A percentile compares a stretch with the other conserved stretches of the same genome.
Evolutionary conservation across 2,113 vertebrate genomes (phyloP).

Genomic region (Leptobrachium ailaonicum): DNA sequence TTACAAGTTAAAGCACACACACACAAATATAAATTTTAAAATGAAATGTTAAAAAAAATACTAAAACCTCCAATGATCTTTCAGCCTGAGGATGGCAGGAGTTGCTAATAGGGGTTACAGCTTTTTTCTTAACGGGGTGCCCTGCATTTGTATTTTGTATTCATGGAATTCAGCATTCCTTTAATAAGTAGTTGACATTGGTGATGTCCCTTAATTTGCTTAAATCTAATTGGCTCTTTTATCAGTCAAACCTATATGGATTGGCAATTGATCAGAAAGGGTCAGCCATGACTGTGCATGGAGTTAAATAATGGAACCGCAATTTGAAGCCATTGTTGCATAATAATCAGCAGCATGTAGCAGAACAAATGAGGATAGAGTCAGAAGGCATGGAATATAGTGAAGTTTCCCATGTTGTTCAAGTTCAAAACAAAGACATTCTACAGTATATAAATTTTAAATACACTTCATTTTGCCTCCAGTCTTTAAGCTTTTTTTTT

Average conservation of each 20-base stretch:
- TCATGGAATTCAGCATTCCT: slow-evolving; percentile 72
- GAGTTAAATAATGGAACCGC: slow-evolving; percentile 78
- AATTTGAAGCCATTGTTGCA: slow-evolving; percentile 68
- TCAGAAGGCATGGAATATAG: slow-evolving; percentile 70
- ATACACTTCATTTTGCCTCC: slow-evolving; percentile 92
- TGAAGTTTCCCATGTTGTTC: slow-evolving; percentile 84
- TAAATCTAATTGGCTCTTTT: slow-evolving; percentile 86
- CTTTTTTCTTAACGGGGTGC: slow-evolving; percentile 72
- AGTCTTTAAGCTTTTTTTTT: slow-evolving; percentile 90
- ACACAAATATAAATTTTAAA: no score
- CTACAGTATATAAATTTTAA: slow-evolving; percentile 99
- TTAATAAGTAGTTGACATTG: slow-evolving; percentile 82
- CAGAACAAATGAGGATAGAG: slow-evolving; percentile 67
- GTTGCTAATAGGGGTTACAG: slow-evolving; percentile 73
- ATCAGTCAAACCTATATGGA: slow-evolving; percentile 84
- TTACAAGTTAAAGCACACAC: no score
- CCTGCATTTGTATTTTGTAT: slow-evolving; percentile 75
- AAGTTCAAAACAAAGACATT: slow-evolving; percentile 99
- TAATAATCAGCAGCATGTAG: slow-evolving; percentile 69
- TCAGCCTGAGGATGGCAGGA: slow-evolving; percentile 18
- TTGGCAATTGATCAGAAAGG: slow-evolving; percentile 82
- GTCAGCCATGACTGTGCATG: slow-evolving; percentile 82
- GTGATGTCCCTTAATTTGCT: slow-evolving; percentile 83
- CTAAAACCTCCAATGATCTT: slow-evolving; percentile 70
- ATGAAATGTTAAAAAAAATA: slow-evolving; percentile 60